Evolutionary conservation across 2,113 vertebrate genomes (phyloP), one percentile per base, ranked within the genome.

Genomic region (Desmodus rotundus): DNA sequence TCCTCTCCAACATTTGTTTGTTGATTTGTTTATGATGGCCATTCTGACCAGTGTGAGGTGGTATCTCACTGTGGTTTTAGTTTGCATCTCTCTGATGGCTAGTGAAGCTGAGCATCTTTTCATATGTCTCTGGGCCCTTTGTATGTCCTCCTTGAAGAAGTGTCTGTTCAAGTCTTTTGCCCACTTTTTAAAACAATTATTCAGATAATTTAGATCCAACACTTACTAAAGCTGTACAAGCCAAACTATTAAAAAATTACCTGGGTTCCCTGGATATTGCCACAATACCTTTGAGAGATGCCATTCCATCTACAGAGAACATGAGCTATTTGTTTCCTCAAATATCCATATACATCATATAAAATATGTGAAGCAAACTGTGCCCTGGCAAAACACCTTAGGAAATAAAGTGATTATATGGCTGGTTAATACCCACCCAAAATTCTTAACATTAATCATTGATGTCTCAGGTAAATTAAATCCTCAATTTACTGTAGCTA

Each of bases 161-260:
- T n/a, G n/a, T n/a, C n/a, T n/a, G n/a, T n/a, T n/a, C n/a, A n/a
- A n/a, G n/a, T n/a, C n/a, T n/a, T n/a, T n/a, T n/a, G n/a, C n/a
- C n/a, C n/a, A n/a, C n/a, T n/a, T n/a, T n/a, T n/a, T n/a, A n/a
- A n/a, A n/a, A 54, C 14, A 68, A 73, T 70, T 76, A 45, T 68
- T 12, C 20, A 91, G 22, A 83, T 38, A 58, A 76, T 36, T 95
- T 85, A 93, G 26, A 17, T 76, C 28, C 22, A 70, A 52, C 61
- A 41, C 17, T 45, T 87, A 72, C 61, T 78, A 83, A 92, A 65
- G n/a, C 74, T 93, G 47, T 31, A 70, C 24, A 87, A 94, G 50
- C 1, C 41, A 97, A 93, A 77, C 7, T 28, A 77, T 78, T 95
- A 56, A 47, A 94, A 87, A 89, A n/a, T 87, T 63, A 38, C 36